Percentiles rank a stretch among this genome's conserved stretches.
phyloP scores from a whole-genome alignment of 2,888 invertebrate genomes.

The Tetragonisca angustula region DNA sequence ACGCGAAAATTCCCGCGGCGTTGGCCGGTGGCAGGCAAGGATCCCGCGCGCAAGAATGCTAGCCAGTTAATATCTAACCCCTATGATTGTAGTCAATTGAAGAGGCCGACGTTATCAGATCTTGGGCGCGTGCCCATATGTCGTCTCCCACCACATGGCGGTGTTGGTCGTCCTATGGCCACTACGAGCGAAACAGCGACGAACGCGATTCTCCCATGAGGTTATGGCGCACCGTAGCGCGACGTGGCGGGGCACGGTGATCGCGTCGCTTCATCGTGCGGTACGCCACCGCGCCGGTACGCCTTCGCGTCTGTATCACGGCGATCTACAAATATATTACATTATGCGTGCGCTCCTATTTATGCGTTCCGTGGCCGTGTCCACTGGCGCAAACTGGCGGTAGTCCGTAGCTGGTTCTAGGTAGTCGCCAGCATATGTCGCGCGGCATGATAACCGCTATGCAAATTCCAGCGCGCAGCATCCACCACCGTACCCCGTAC shows the following conservation, averaged over 20 bases:
- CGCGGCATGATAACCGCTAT: slow-evolving; percentile 71
- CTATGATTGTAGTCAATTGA: slow-evolving; percentile 81
- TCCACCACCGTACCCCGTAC: slow-evolving; percentile 24
- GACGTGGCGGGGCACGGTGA: slow-evolving; percentile 34
- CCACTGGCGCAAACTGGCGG: slow-evolving; percentile 60
- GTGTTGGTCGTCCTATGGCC: slow-evolving; percentile 51
- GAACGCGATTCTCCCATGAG: slow-evolving; percentile 43
- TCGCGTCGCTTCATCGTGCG: slow-evolving; percentile 44
- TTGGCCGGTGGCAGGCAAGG: slow-evolving; percentile 13
- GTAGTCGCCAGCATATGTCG: slow-evolving; percentile 63
- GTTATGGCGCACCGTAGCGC: slow-evolving; percentile 29
- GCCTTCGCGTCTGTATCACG: slow-evolving; percentile 59
- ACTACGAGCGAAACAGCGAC: slow-evolving; percentile 42
- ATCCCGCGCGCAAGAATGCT: slow-evolving; percentile 65
- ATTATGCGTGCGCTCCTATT: slow-evolving; percentile 77
- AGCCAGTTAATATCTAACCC: slow-evolving; percentile 78
- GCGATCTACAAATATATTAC: slow-evolving; percentile 80
- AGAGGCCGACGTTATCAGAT: slow-evolving; percentile 79
- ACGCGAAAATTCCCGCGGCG: slow-evolving; percentile 66
- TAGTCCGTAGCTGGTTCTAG: slow-evolving; percentile 50
- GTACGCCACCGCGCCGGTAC: slow-evolving; percentile 44
- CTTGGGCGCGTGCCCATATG: slow-evolving; percentile 81
- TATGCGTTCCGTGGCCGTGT: slow-evolving; percentile 71
- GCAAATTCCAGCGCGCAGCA: slow-evolving; percentile 65
- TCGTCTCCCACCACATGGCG: slow-evolving; percentile 72